These are phyloP conservation scores for Adela reaumurella DNA, from an alignment of 2,888 invertebrate species.

Conservation along the genomic window DNA sequence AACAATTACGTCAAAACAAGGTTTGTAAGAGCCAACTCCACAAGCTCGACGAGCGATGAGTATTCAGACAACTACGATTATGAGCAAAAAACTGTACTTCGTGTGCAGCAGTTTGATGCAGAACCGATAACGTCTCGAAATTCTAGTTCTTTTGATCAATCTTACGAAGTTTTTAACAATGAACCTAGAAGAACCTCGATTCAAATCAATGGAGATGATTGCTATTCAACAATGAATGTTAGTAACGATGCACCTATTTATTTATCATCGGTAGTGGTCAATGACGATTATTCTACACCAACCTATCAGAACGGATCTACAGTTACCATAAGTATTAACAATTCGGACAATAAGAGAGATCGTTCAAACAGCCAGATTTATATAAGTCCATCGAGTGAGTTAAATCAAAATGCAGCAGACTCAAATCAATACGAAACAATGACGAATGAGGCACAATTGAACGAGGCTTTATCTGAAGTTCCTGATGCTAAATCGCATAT, in stretches of 20 bases:
- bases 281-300: conserved; percentile 47
- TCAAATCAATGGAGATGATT: conserved; percentile 70
- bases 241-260: conserved; percentile 66
- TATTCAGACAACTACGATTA: conserved; percentile 48
- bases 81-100: conserved; percentile 41
- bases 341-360: conserved; percentile 39
- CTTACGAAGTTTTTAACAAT: conserved; percentile 21
- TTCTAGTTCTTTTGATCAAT: conserved; percentile 42
- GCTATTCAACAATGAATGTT: conserved; percentile 72
- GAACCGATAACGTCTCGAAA: background rate
- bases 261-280: conserved; percentile 70
- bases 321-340: conserved; percentile 60
- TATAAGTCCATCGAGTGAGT: conserved; percentile 37
- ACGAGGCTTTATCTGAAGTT: conserved; percentile 1
- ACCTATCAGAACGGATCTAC: conserved; percentile 55
- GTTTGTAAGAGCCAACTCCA: conserved; percentile 42
- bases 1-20: conserved; percentile 51
- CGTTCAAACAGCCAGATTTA: conserved; percentile 52
- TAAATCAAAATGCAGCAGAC: conserved; percentile 22
- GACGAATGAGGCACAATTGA: conserved; percentile 19
- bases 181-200: conserved; percentile 64
- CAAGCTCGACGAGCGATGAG: conserved; percentile 50
- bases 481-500: conserved; percentile 1
- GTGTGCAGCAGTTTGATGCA: conserved; percentile 39
- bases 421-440: conserved; percentile 34